phyloP scores from a whole-genome alignment of 2,888 invertebrate species.

The Drosophila robusta region DNA sequence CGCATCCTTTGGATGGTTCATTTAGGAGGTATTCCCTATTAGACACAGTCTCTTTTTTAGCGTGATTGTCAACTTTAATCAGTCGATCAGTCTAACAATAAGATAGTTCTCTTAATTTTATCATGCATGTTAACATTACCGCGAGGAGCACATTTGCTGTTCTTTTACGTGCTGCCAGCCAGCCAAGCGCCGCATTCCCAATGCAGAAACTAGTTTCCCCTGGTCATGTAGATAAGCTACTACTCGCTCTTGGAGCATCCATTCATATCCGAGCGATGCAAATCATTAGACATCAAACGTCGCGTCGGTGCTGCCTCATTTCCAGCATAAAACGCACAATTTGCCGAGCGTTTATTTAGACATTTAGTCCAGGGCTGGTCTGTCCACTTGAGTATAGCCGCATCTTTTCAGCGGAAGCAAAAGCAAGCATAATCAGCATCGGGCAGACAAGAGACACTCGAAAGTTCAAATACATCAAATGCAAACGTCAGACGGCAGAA shows the following conservation, averaged over 20 bases:
- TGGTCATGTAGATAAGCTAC: background rate
- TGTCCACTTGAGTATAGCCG: slow-evolving; percentile 36
- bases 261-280: slow-evolving; percentile 17
- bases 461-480: slow-evolving; percentile 47
- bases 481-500: slow-evolving; percentile 1
- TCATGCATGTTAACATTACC: too few species aligned
- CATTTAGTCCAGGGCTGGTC: slow-evolving; percentile 47
- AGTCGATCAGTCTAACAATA: too few species aligned
- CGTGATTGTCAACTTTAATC: too few species aligned
- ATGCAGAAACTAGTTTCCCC: background rate
- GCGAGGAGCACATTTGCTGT: too few species aligned
- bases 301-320: slow-evolving; percentile 57
- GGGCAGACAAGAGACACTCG: slow-evolving; percentile 34
- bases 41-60: too few species aligned
- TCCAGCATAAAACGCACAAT: slow-evolving; percentile 74
- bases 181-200: too few species aligned
- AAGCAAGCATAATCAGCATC: slow-evolving; percentile 54
- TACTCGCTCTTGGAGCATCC: background rate
- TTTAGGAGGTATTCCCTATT: too few species aligned
- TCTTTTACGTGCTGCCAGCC: too few species aligned
- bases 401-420: slow-evolving; percentile 34
- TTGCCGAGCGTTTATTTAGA: slow-evolving; percentile 55
- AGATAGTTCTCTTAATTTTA: too few species aligned
- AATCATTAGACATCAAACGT: slow-evolving; percentile 67
- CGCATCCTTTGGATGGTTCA: background rate